Evolutionary conservation across 2,113 vertebrate species (phyloP).

Genomic region (Equus quagga): DNA sequence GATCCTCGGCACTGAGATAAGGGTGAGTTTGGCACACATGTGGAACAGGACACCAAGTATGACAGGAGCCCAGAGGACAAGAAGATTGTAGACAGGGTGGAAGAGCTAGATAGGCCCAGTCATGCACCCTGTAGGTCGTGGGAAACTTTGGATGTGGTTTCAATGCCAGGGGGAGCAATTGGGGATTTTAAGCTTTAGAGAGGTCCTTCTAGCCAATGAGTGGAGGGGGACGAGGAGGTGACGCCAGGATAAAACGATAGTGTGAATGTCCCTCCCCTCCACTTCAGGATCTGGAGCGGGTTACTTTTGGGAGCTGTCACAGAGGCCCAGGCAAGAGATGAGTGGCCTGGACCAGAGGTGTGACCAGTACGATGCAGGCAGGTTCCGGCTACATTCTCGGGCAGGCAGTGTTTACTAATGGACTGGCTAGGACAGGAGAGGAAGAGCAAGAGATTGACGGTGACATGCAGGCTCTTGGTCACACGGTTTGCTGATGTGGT

Average conservation of each 20-base stretch:
- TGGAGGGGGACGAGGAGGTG: neutral
- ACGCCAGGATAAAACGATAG: no score
- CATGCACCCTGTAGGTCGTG: rapidly evolving
- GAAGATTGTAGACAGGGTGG: no score
- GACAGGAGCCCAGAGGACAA: neutral
- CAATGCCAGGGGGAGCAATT: rapidly evolving
- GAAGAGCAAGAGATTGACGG: rapidly evolving
- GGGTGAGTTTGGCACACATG: rapidly evolving
- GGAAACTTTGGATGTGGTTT: neutral
- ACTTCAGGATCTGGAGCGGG: rapidly evolving
- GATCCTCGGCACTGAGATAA: neutral
- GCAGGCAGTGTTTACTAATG: neutral
- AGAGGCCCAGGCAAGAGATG: neutral
- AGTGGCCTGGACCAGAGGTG: neutral
- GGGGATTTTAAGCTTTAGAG: neutral
- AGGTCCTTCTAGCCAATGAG: neutral
- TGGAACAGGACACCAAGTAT: neutral
- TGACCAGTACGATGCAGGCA: no score
- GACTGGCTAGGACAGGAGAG: neutral
- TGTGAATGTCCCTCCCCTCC: rapidly evolving
- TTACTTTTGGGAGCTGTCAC: neutral
- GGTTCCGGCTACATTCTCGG: neutral
- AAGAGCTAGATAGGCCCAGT: neutral
- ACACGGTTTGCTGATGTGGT: rapidly evolving
- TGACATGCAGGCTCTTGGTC: neutral